Evolutionary conservation across 2,113 vertebrate genomes (phyloP).

Genomic region (Spermophilus dauricus): DNA sequence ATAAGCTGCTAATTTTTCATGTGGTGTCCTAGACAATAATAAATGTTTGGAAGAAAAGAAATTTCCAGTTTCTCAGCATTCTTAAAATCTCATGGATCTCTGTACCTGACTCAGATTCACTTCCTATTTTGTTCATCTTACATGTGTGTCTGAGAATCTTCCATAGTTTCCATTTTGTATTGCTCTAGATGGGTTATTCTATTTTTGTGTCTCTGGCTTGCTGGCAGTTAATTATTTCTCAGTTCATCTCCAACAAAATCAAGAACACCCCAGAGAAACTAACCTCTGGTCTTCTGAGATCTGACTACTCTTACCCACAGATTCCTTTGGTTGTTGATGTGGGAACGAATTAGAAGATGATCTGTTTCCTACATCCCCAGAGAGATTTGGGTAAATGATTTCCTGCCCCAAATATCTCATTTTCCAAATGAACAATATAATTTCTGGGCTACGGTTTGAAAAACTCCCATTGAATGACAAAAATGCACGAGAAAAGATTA

Average conservation of each 20-base stretch:
- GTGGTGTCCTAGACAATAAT: neutral
- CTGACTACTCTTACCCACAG: neutral
- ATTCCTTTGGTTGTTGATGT: neutral
- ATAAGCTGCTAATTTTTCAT: neutral
- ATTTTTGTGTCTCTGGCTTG: neutral
- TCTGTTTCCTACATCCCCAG: neutral
- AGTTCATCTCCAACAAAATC: neutral
- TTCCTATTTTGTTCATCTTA: neutral
- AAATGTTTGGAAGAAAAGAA: neutral
- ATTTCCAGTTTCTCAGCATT: neutral
- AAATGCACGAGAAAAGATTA: neutral
- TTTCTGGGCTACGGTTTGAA: slow-evolving; percentile 15
- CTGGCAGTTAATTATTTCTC: neutral
- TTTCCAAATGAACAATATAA: neutral
- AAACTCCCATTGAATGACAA: neutral
- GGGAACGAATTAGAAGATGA: neutral
- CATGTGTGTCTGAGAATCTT: neutral
- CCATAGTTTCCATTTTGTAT: neutral
- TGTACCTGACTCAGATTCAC: neutral
- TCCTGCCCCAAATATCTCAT: neutral
- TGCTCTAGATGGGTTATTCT: no score
- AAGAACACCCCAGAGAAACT: neutral
- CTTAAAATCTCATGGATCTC: neutral
- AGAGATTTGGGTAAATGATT: neutral
- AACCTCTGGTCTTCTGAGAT: neutral